Evolutionary conservation across 2,113 vertebrate species (phyloP), one percentile per base, ranked within the genome.

Genomic region (Circaetus gallicus): DNA sequence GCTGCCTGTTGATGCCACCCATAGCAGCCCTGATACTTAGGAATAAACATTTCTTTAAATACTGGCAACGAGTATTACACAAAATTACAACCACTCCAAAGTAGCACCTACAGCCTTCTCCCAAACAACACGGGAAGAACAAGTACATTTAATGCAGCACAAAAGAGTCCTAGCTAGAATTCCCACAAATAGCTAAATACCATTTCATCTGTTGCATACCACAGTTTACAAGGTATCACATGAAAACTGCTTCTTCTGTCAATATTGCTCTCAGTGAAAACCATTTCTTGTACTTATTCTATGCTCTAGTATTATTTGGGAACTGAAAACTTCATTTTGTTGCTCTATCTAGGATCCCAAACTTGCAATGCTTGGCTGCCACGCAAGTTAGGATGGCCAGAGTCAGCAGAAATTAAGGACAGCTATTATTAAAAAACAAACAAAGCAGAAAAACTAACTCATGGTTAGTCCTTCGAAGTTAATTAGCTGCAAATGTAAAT

Each of bases 171-270:
- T 32, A 42, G 29, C 11, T 42, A 10, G 8, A 66, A 55, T 3
- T 20, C 38, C 49, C n/a, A 43, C 4, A 2, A 7, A 32, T 6
- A 32, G 0, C 49, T 53, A 42, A n/a, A 15, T 1, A 10, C 0
- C 2, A 14, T 13, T 16, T 29, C 22, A 42, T 4, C 22, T 13
- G 62, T 65, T 58, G 53, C 43, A 11, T 0, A 3, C 16, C 43
- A 3, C 69, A n/a, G 13, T 13, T 58, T 5, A 18, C n/a, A 50
- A 7, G 10, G 11, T 10, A 36, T 0, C 47, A 6, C 43, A 13
- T 20, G 42, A 29, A 77, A 58, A 25, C 29, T 24, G 47, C 36
- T 22, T 4, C 45, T 50, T 28, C 47, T 66, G 40, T 2, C 50
- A 25, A 1, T 3, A 18, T 0, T 28, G 17, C 29, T 47, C 34